Conservation (phyloP, 2,888 invertebrate genomes). For the Thecocarcelia acutangulata region DNA sequence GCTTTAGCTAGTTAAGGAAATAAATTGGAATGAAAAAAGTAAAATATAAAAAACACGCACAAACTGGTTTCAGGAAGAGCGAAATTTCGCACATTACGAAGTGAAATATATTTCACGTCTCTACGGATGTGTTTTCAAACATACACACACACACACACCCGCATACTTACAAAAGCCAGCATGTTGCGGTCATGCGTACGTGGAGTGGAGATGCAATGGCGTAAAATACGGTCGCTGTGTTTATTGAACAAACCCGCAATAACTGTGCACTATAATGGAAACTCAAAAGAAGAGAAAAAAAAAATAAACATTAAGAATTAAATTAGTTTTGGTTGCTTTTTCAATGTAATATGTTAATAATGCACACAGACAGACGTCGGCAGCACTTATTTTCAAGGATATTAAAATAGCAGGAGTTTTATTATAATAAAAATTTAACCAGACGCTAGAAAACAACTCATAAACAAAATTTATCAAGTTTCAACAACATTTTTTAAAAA, state of each 20-base stretch:
- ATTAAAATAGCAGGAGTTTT: too few species aligned
- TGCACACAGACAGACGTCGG: background rate
- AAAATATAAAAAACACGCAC: too few species aligned
- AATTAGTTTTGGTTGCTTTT: slow-evolving; percentile 56
- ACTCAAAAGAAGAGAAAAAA: slow-evolving; percentile 18
- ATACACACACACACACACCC: too few species aligned
- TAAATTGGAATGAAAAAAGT: too few species aligned
- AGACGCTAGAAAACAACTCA: too few species aligned
- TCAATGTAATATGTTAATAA: slow-evolving; percentile 39
- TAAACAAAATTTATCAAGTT: too few species aligned
- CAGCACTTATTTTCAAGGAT: background rate
- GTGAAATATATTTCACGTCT: slow-evolving; percentile 4
- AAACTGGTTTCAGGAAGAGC: background rate
- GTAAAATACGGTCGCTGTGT: slow-evolving; percentile 26
- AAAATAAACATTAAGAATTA: slow-evolving; percentile 45
- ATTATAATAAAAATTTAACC: too few species aligned
- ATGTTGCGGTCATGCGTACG: slow-evolving; percentile 44
- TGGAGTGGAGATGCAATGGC: slow-evolving; percentile 5
- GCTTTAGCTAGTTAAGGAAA: background rate
- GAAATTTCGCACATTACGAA: slow-evolving; percentile 27
- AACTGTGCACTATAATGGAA: background rate
- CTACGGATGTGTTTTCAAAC: background rate
- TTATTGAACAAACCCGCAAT: slow-evolving; percentile 44
- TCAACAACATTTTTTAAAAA: too few species aligned
- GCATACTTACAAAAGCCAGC: slow-evolving; percentile 16